A percentile compares a stretch with the other conserved stretches of the same genome.
These are phyloP conservation scores for Aphodius granarius DNA, from an alignment of 2,888 invertebrate species.

Conservation along the genomic window DNA sequence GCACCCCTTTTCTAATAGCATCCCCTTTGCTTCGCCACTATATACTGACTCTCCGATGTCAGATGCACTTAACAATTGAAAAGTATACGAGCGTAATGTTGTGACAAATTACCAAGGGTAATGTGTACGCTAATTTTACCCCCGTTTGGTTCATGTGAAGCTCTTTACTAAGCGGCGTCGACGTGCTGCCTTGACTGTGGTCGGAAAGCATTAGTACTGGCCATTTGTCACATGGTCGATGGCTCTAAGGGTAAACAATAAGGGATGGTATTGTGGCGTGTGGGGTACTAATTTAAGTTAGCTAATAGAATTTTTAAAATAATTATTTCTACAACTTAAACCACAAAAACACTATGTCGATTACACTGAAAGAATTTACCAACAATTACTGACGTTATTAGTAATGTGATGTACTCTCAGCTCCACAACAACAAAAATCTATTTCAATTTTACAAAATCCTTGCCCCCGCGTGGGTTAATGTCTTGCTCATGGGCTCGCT, in stretches of 20 bases:
- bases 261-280: background rate
- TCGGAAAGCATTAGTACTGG: background rate
- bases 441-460: background rate
- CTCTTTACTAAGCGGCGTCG: background rate
- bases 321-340: too few species aligned
- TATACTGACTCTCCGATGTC: constrained; percentile 23
- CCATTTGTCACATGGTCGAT: background rate
- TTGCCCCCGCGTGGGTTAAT: background rate
- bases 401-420: too few species aligned
- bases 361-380: too few species aligned
- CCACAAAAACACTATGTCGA: too few species aligned
- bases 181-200: background rate
- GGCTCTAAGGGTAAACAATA: background rate
- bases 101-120: constrained; percentile 9
- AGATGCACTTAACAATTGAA: constrained; percentile 28
- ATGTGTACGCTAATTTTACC: constrained; percentile 8
- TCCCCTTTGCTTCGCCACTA: background rate
- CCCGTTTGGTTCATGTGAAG: background rate
- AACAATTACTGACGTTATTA: too few species aligned
- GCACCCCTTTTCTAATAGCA: constrained; percentile 14
- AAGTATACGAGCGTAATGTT: constrained; percentile 15
- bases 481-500: background rate
- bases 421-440: too few species aligned
- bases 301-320: too few species aligned
- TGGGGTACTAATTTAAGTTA: too few species aligned